Conservation (phyloP, 92 coral and sea anemone genomes). For the Phymanthus crucifer region DNA sequence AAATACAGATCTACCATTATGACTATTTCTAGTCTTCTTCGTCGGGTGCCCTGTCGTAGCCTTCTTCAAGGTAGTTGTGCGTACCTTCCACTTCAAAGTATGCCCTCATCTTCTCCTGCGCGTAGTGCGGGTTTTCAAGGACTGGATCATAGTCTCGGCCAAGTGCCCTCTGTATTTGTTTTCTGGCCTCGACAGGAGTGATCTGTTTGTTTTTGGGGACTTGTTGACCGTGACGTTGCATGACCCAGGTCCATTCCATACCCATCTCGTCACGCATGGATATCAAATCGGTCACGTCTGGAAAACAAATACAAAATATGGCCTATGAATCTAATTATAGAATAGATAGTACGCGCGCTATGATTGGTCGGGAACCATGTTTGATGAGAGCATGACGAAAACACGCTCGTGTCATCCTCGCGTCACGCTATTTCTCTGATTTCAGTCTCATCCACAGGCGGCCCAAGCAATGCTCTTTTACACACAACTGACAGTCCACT, state of each 20-base stretch:
- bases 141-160: conserved; percentile 48
- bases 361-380: not conserved
- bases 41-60: conserved; percentile 17
- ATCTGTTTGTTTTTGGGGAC: conserved; percentile 43
- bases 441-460: no score
- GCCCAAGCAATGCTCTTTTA: no score
- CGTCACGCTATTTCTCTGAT: no score
- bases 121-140: conserved; percentile 46
- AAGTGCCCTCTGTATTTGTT: conserved; percentile 38
- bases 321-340: no score
- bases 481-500: no score
- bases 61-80: conserved; percentile 35
- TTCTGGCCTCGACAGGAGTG: conserved; percentile 41
- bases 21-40: conserved; percentile 24
- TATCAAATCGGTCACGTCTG: conserved; percentile 36
- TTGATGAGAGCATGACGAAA: no score
- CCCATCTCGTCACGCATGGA: conserved; percentile 53
- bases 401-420: no score
- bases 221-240: conserved; percentile 26
- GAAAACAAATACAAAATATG: no score
- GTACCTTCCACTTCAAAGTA: conserved; percentile 26
- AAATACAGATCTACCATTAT: not conserved
- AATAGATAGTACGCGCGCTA: no score
- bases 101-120: conserved; percentile 51
- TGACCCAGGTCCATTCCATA: conserved; percentile 47